A percentile compares a stretch with the other conserved stretches of the same genome.
phyloP scores from a whole-genome alignment of 2,113 vertebrate species.

The Nannobrachium achirus region DNA sequence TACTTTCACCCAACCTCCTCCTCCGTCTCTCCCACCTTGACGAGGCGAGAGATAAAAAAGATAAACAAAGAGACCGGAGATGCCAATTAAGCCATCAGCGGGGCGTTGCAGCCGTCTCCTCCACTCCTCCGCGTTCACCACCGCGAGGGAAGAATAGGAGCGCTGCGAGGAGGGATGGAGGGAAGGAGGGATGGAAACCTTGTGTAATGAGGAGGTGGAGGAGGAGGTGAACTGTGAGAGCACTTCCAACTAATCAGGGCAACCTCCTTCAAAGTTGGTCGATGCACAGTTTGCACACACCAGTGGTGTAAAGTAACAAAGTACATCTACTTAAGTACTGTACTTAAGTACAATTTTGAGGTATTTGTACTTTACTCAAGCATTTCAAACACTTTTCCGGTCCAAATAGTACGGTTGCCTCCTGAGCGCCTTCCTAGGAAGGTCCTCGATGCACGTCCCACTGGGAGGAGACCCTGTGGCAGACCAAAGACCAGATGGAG shows the following conservation, averaged over 20 bases:
- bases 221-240: constrained; percentile 34
- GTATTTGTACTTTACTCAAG: too few species aligned
- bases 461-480: too few species aligned
- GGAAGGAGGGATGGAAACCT: constrained; percentile 8
- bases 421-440: too few species aligned
- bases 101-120: constrained; percentile 45
- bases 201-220: constrained; percentile 13
- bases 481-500: too few species aligned
- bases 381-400: too few species aligned
- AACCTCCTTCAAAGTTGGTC: constrained; percentile 66
- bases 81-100: constrained; percentile 57
- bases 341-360: too few species aligned
- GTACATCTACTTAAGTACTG: too few species aligned
- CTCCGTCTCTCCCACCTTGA: constrained; percentile 34
- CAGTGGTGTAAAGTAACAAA: too few species aligned
- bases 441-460: too few species aligned
- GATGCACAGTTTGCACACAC: too few species aligned
- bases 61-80: constrained; percentile 52
- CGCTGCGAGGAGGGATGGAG: constrained; percentile 11
- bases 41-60: constrained; percentile 29
- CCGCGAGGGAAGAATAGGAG: neutral
- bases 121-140: constrained; percentile 40
- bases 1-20: constrained; percentile 48
- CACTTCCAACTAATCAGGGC: constrained; percentile 70
- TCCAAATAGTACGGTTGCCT: too few species aligned